A percentile compares a stretch with the other conserved stretches of the same genome.
Evolutionary conservation across 1,140 invertebrate genomes (phyloP).

Genomic region (Nebria ingens): DNA sequence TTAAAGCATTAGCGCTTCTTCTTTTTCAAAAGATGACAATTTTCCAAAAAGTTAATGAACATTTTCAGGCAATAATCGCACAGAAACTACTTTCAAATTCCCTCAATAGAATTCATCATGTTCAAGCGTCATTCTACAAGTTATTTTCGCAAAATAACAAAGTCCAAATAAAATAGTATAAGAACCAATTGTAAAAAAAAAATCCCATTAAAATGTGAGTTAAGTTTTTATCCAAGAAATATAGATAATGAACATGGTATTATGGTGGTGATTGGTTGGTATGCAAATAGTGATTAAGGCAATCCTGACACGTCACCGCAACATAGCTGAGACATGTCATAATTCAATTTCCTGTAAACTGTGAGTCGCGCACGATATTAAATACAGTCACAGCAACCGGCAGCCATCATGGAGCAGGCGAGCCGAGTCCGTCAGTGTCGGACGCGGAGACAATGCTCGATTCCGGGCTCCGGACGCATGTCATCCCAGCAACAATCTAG

Average conservation of each 20-base stretch:
- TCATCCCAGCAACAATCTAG: neutral
- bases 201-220: too few species aligned
- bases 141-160: too few species aligned
- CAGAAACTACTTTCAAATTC: neutral
- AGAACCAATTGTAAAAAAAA: too few species aligned
- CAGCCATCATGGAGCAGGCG: neutral
- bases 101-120: neutral
- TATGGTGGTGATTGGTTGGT: neutral
- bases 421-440: neutral
- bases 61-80: neutral
- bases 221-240: too few species aligned
- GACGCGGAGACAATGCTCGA: neutral
- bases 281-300: neutral
- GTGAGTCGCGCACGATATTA: neutral
- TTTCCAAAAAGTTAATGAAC: neutral
- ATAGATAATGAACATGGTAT: too few species aligned
- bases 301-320: neutral
- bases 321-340: slow-evolving; percentile 6
- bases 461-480: neutral
- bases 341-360: slow-evolving; percentile 8
- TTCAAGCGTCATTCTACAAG: neutral
- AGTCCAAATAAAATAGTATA: too few species aligned
- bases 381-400: slow-evolving; percentile 4
- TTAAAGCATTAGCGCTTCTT: neutral
- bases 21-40: neutral